These are phyloP conservation scores for Malurus splendens DNA, from an alignment of 2,797 vertebrate genomes.

Conservation along the genomic window DNA sequence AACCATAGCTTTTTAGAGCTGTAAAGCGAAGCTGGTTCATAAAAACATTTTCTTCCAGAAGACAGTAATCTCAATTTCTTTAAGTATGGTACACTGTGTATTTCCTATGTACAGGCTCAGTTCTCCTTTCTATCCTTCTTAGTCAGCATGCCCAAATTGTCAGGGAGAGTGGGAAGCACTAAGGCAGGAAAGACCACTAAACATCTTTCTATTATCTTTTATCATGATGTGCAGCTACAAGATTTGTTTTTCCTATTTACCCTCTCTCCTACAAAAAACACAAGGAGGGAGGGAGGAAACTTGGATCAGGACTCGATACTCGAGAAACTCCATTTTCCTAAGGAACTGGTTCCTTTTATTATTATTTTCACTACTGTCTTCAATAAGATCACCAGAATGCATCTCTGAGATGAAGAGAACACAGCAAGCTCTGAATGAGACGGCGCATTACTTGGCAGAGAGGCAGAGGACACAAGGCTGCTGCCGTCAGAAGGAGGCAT, in stretches of 20 bases:
- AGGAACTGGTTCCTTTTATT: not conserved
- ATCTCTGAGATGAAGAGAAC: not conserved
- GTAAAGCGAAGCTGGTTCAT: not conserved
- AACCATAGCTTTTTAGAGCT: not conserved
- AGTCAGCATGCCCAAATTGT: not conserved
- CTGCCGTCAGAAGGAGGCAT: not conserved
- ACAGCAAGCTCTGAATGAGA: not conserved
- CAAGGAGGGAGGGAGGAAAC: not conserved
- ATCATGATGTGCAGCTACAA: not conserved
- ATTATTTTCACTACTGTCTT: not conserved
- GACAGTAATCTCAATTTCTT: not conserved
- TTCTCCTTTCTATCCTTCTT: not conserved
- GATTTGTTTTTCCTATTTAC: not conserved
- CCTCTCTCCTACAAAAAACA: not conserved
- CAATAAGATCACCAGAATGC: not conserved
- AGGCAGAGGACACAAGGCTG: not conserved
- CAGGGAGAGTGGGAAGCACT: not conserved
- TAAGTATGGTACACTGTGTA: not conserved
- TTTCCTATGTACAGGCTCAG: not conserved
- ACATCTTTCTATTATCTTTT: not conserved
- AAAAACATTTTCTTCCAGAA: not conserved
- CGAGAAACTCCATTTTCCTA: not conserved
- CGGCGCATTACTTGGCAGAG: not conserved
- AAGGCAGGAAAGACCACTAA: not conserved
- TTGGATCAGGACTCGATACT: not conserved